phyloP scores from a whole-genome alignment of 2,888 invertebrate species.

The Lithophane semibrunnea region DNA sequence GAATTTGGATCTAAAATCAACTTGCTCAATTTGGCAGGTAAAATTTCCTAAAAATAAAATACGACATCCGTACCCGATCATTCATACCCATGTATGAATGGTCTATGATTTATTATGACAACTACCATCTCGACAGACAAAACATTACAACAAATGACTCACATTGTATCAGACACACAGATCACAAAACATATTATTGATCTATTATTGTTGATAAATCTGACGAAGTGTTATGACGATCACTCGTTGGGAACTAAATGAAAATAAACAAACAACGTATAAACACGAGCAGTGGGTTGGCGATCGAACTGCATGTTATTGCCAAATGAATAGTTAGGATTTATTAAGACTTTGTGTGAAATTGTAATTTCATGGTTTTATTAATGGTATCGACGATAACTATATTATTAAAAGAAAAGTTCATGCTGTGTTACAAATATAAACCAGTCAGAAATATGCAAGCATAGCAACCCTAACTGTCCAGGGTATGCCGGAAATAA shows the following conservation, averaged over 20 bases:
- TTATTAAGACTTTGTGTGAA: constrained; percentile 10
- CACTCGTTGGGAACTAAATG: constrained; percentile 14
- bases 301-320: constrained; percentile 18
- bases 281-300: constrained; percentile 47
- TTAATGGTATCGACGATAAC: not conserved
- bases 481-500: too few relatives aligned
- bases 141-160: not conserved
- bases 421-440: not conserved
- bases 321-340: constrained; percentile 34
- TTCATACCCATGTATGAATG: too few relatives aligned
- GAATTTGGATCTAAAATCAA: too few relatives aligned
- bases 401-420: too few relatives aligned
- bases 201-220: constrained; percentile 6
- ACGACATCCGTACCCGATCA: too few relatives aligned
- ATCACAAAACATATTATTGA: not conserved
- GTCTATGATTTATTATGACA: too few relatives aligned
- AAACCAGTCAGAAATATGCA: too few relatives aligned
- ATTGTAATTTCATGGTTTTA: not conserved
- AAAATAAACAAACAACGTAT: constrained; percentile 42
- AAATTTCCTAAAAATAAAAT: too few relatives aligned
- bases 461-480: too few relatives aligned
- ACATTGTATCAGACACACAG: not conserved
- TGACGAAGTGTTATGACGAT: constrained; percentile 5
- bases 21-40: too few relatives aligned
- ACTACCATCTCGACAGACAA: not conserved